Evolutionary conservation across 1,140 invertebrate genomes (phyloP).

Genomic region (Lepeophtheirus salmonis): DNA sequence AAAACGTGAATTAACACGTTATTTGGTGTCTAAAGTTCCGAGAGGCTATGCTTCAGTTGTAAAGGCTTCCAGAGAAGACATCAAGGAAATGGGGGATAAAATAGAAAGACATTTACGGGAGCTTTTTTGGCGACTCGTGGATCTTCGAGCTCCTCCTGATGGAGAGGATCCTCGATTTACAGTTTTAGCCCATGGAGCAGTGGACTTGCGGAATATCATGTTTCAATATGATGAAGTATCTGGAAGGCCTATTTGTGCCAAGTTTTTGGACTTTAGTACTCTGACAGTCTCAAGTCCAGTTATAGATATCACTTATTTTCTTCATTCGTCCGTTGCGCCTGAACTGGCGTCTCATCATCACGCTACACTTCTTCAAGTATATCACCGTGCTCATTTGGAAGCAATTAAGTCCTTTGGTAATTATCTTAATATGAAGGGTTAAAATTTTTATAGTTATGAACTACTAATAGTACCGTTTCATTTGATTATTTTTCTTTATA

Average conservation of each 20-base stretch:
- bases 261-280: conserved; percentile 3
- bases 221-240: conserved; percentile 9
- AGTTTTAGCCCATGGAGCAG: conserved; percentile 7
- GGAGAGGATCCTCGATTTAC: conserved; percentile 1
- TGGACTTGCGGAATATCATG: conserved; percentile 6
- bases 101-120: background rate
- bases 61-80: background rate
- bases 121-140: conserved; percentile 2
- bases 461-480: too few species aligned
- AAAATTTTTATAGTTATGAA: too few species aligned
- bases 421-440: background rate
- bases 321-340: background rate
- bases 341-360: background rate
- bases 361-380: background rate
- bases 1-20: background rate
- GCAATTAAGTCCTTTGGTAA: conserved; percentile 14
- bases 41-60: too few species aligned
- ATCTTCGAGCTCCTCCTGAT: background rate
- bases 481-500: too few species aligned
- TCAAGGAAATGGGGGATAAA: background rate
- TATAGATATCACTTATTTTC: conserved; percentile 9
- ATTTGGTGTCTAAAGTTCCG: background rate
- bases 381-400: conserved; percentile 12
- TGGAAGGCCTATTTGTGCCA: conserved; percentile 11
- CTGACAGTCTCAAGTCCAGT: conserved; percentile 2